Evolutionary conservation across 2,888 invertebrate genomes (phyloP).

Genomic region (Tinea pellionella): DNA sequence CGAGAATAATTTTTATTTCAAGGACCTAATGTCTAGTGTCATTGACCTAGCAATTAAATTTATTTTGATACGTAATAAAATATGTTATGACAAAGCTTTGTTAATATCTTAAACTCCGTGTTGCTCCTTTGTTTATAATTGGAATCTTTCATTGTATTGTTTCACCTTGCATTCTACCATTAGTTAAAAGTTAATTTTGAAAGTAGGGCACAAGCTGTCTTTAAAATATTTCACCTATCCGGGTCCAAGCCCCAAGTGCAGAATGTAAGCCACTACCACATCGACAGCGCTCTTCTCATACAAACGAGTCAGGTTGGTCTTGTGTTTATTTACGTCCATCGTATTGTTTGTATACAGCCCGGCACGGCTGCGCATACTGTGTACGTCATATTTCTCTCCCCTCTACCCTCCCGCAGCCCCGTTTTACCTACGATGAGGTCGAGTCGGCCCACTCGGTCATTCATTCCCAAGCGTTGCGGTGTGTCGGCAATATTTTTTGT

Average conservation of each 20-base stretch:
- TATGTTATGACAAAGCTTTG: too few relatives aligned
- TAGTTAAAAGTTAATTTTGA: background rate
- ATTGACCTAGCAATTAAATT: background rate
- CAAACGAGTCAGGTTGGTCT: slow-evolving; percentile 31
- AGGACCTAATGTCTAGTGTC: background rate
- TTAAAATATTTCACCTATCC: background rate
- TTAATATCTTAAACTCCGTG: too few relatives aligned
- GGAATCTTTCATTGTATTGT: background rate
- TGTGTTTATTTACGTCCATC: slow-evolving; percentile 69
- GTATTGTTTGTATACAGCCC: slow-evolving; percentile 70
- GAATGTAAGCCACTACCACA: slow-evolving; percentile 44
- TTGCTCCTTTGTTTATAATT: too few relatives aligned
- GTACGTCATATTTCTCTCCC: slow-evolving; percentile 51
- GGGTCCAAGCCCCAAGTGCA: background rate
- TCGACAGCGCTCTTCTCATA: slow-evolving; percentile 51
- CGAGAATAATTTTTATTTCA: slow-evolving; percentile 1
- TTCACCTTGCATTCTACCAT: background rate
- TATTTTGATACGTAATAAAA: background rate
- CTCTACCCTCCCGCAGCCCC: slow-evolving; percentile 46
- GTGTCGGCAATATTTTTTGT: slow-evolving; percentile 30
- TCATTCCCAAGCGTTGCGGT: slow-evolving; percentile 61
- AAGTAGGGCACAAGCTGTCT: slow-evolving; percentile 19
- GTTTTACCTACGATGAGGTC: slow-evolving; percentile 55
- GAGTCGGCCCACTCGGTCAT: slow-evolving; percentile 56
- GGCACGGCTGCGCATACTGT: slow-evolving; percentile 65